A percentile compares a stretch with the other conserved stretches of the same genome.
phyloP scores from a whole-genome alignment of 2,797 vertebrate species.

The Typhlichthys eigenmanni region DNA sequence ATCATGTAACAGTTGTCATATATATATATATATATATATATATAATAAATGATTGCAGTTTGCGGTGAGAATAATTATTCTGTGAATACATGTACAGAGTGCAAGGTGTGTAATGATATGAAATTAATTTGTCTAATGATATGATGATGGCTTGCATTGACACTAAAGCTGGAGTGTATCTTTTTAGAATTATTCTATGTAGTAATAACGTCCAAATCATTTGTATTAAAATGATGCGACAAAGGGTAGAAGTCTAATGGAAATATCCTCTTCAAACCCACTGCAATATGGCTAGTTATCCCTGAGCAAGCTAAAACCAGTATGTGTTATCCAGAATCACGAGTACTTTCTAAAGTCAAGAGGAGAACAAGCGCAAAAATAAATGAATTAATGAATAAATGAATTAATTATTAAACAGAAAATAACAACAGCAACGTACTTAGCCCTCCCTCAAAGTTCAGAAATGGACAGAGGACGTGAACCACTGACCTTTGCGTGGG shows the following conservation, averaged over 20 bases:
- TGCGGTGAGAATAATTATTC: no score
- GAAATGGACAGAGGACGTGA: constrained; percentile 39
- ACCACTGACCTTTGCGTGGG: constrained; percentile 38
- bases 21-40: no score
- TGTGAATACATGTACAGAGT: no score
- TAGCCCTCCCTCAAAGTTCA: constrained; percentile 42
- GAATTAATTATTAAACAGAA: constrained; percentile 7
- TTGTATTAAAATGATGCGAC: neutral
- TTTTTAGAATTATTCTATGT: no score
- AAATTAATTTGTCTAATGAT: neutral
- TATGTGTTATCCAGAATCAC: constrained; percentile 15
- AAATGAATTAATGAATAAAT: constrained; percentile 1
- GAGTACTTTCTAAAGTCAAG: constrained; percentile 39
- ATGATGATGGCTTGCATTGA: neutral
- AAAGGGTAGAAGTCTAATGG: constrained; percentile 23
- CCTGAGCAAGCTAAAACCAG: constrained; percentile 30
- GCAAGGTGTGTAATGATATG: no score
- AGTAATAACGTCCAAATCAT: constrained; percentile 1
- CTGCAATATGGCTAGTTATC: constrained; percentile 22
- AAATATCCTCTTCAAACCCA: constrained; percentile 31
- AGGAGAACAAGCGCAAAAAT: constrained; percentile 1
- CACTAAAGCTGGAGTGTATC: neutral
- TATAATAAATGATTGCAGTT: no score
- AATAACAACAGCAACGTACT: constrained; percentile 32
- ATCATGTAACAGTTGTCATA: no score